Evolutionary conservation across 2,888 invertebrate species (phyloP), one percentile per base, ranked within the genome.

Genomic region (Apamea anceps): DNA sequence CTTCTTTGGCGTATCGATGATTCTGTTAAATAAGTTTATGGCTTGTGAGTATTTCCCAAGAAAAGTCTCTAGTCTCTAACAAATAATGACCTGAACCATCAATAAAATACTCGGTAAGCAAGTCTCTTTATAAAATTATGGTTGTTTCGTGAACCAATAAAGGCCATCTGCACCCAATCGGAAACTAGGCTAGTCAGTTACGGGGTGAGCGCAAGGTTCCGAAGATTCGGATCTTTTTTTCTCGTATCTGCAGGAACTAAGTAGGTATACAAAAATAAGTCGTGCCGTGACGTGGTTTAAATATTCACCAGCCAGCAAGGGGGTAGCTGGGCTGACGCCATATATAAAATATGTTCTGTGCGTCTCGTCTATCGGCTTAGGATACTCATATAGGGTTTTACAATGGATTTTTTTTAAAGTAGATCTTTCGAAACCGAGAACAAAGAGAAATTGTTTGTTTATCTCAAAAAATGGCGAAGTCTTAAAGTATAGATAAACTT

Each of bases 101-200:
- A 57, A 37, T 25, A 32, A 32, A 51, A 54, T 25, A 54, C 25
- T 32, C 13, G 21, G 18, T 15, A 28, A 28, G 37, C 28, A 42
- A 25, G 13, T 10, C 37, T n/a, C 57, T 25, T 28, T 18, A 18
- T 45, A 62, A 45, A 62, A 28, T 25, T 8, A 15, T 15, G 13
- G 10, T 48, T 73, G 45, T 60, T 28, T 28, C 42, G n/a, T 42
- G 60, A 60, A 60, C 60, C 42, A 73, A 10, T 45, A 63, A 63
- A 63, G 72, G 63, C 63, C 73, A 28, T 28, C 28, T 28, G 45
- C 45, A 45, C 1, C 5, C 62, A 72, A 32, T 62, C 28, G 45
- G 45, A 72, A 62, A 72, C 72, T 62, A 72, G 28, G 25, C n/a
- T 15, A 42, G 8, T 72, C 72, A 21, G 42, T 45, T 60, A 12